A percentile compares a stretch with the other conserved stretches of the same genome.
Evolutionary conservation across 2,888 invertebrate genomes (phyloP).

Genomic region (Nysson spinosus): DNA sequence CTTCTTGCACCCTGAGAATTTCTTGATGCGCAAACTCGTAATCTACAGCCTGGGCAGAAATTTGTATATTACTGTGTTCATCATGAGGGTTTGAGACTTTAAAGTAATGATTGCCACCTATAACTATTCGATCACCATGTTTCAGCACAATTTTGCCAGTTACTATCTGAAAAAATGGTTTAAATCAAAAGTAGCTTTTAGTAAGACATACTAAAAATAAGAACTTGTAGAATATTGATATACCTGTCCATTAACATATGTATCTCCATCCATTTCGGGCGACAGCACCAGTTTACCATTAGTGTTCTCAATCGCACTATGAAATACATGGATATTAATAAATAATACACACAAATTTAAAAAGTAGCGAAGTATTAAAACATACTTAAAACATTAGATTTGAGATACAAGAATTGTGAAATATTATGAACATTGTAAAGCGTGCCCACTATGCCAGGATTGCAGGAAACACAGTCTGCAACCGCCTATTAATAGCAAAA

Average conservation of each 20-base stretch:
- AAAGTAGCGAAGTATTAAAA: no score
- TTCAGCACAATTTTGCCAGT: slow-evolving; percentile 74
- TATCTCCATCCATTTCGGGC: slow-evolving; percentile 78
- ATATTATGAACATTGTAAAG: no score
- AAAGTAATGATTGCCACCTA: slow-evolving; percentile 81
- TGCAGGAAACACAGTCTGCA: no score
- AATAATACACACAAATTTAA: background rate
- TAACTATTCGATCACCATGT: slow-evolving; percentile 80
- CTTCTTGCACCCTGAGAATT: slow-evolving; percentile 79
- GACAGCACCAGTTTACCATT: slow-evolving; percentile 77
- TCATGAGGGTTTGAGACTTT: slow-evolving; percentile 79
- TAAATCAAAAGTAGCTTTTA: background rate
- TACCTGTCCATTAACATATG: slow-evolving; percentile 80
- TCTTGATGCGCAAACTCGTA: slow-evolving; percentile 80
- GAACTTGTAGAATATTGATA: background rate
- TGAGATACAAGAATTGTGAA: no score
- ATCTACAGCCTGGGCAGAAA: slow-evolving; percentile 75
- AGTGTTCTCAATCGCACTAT: slow-evolving; percentile 79
- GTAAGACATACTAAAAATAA: slow-evolving; percentile 1
- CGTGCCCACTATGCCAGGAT: no score
- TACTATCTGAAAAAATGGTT: slow-evolving; percentile 70
- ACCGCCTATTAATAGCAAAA: no score
- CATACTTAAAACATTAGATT: no score
- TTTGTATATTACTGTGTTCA: slow-evolving; percentile 60
- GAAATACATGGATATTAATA: slow-evolving; percentile 23